These are phyloP conservation scores for Argopecten irradians DNA, from an alignment of 1,140 invertebrate species.

Conservation along the genomic window DNA sequence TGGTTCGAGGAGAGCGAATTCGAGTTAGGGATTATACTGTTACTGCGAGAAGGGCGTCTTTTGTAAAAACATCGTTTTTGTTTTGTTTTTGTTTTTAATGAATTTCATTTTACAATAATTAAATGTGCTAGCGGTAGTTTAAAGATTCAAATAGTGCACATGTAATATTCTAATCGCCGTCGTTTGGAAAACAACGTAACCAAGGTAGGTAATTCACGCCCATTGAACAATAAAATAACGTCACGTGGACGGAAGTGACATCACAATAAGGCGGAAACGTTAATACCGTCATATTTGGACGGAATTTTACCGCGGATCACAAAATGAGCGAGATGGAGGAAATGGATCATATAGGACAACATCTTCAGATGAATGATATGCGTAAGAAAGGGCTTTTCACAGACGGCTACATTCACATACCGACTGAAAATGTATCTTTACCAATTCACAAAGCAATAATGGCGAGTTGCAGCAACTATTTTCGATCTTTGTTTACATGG, in stretches of 20 bases:
- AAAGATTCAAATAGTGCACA: too few relatives aligned
- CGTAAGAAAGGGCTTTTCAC: slow-evolving; percentile 86
- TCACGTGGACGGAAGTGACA: slow-evolving; percentile 8
- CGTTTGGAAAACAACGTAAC: not conserved
- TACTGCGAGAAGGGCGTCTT: too few relatives aligned
- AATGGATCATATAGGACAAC: not conserved
- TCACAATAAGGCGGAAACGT: slow-evolving; percentile 7
- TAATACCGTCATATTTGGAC: not conserved
- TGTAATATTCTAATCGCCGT: too few relatives aligned
- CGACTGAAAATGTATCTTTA: slow-evolving; percentile 85
- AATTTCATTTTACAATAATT: too few relatives aligned
- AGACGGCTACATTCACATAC: slow-evolving; percentile 85
- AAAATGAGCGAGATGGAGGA: not conserved
- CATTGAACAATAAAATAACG: not conserved
- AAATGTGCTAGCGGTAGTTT: too few relatives aligned
- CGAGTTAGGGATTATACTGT: too few relatives aligned
- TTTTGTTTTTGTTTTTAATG: too few relatives aligned
- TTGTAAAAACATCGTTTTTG: too few relatives aligned
- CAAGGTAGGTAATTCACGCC: not conserved
- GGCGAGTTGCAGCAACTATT: slow-evolving; percentile 90
- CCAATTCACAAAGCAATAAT: slow-evolving; percentile 89
- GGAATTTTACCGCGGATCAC: not conserved
- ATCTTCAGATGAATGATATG: slow-evolving; percentile 83
- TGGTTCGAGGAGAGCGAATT: too few relatives aligned
- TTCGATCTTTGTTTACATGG: slow-evolving; percentile 90